These are phyloP conservation scores for Leucoraja ocellata DNA, from an alignment of 2,797 vertebrate genomes.

Conservation along the genomic window DNA sequence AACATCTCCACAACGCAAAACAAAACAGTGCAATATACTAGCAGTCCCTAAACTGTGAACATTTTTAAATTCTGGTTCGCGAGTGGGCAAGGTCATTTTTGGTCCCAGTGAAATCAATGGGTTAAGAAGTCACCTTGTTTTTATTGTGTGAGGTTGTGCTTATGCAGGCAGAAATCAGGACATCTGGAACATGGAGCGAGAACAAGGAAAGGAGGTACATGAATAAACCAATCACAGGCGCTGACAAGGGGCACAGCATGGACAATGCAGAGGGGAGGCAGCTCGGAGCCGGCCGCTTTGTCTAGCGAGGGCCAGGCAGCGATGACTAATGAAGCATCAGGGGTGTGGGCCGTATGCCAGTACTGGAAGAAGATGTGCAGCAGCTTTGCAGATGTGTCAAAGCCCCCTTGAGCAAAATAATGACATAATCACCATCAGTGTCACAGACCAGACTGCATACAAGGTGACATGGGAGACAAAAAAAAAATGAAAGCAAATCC, in stretches of 20 bases:
- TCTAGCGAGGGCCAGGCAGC: slow-evolving; percentile 74
- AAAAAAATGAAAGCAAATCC: slow-evolving; percentile 55
- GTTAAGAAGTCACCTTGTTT: slow-evolving; percentile 61
- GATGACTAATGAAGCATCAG: slow-evolving; percentile 72
- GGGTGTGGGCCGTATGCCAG: slow-evolving; percentile 71
- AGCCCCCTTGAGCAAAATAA: slow-evolving; percentile 86
- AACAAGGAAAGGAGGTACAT: slow-evolving; percentile 67
- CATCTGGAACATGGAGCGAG: slow-evolving; percentile 65
- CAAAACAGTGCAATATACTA: background rate
- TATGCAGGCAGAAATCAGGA: slow-evolving; percentile 55
- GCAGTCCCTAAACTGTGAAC: background rate
- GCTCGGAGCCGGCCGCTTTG: slow-evolving; percentile 72
- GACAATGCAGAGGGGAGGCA: slow-evolving; percentile 60
- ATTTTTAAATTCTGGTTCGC: background rate
- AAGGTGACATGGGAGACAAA: slow-evolving; percentile 89
- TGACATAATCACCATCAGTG: slow-evolving; percentile 99
- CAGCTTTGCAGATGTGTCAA: slow-evolving; percentile 91
- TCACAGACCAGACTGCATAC: slow-evolving; percentile 92
- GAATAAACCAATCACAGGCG: slow-evolving; percentile 55
- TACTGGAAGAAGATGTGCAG: slow-evolving; percentile 81
- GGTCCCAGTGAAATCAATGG: slow-evolving; percentile 48
- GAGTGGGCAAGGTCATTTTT: background rate
- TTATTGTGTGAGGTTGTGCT: slow-evolving; percentile 45
- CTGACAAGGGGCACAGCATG: slow-evolving; percentile 54
- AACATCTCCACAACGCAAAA: background rate